Conservation (phyloP, 1,140 invertebrate species). For the Drosophila pandora region DNA sequence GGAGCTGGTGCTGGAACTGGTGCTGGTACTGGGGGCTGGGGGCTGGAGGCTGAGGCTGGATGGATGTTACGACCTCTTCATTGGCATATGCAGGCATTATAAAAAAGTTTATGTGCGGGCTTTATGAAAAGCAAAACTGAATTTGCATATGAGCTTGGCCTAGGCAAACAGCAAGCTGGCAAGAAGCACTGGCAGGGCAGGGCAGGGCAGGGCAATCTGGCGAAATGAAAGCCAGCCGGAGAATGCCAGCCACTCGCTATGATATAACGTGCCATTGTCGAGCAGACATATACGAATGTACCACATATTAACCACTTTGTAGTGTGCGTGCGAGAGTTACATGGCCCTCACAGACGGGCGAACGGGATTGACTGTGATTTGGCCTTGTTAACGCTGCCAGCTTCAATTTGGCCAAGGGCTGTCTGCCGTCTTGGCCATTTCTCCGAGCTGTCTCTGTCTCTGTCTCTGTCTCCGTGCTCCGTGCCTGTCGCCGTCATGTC, state of each 20-base stretch:
- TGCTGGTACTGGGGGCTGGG: too few relatives aligned
- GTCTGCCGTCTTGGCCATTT: neutral
- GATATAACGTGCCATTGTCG: slow-evolving; percentile 38
- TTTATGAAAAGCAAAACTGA: slow-evolving; percentile 62
- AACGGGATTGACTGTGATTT: slow-evolving; percentile 49
- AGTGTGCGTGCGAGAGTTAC: slow-evolving; percentile 7
- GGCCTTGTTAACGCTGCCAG: slow-evolving; percentile 41
- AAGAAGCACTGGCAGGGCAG: too few relatives aligned
- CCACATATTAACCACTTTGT: slow-evolving; percentile 6
- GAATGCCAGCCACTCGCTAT: slow-evolving; percentile 3
- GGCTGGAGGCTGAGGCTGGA: too few relatives aligned
- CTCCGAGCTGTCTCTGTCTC: neutral
- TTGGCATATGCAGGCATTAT: slow-evolving; percentile 60
- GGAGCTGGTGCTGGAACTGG: too few relatives aligned
- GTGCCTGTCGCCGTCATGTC: neutral
- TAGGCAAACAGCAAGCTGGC: slow-evolving; percentile 21
- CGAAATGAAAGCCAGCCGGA: slow-evolving; percentile 1
- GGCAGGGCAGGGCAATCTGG: neutral
- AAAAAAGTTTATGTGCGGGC: slow-evolving; percentile 54
- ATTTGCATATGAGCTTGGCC: slow-evolving; percentile 62
- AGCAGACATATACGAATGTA: neutral
- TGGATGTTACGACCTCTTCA: slow-evolving; percentile 33
- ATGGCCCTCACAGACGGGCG: neutral
- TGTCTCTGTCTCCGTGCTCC: neutral
- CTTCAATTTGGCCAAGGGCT: slow-evolving; percentile 46